Percentiles rank a stretch among this genome's conserved stretches.
Conservation (phyloP, 1,140 invertebrate genomes). For the Mylabris phalerata region DNA sequence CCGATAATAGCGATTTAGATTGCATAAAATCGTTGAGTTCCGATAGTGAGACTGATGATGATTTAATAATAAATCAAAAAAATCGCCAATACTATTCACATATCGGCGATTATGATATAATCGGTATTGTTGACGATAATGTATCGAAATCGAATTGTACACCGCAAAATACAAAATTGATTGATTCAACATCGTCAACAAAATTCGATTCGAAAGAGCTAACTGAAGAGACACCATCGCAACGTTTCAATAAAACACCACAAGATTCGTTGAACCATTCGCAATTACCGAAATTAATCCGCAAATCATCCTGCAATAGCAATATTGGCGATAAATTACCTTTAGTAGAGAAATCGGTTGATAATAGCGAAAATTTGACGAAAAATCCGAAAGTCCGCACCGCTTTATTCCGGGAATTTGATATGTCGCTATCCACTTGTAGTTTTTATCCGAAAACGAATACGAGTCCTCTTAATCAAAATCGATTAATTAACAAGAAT, state of each 20-base stretch:
- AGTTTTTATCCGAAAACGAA: conserved; percentile 48
- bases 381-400: conserved; percentile 37
- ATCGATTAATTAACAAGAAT: conserved; percentile 8
- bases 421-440: conserved; percentile 44
- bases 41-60: neutral
- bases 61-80: neutral
- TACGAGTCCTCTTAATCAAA: neutral
- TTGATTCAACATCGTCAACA: no score
- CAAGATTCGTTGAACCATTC: conserved; percentile 39
- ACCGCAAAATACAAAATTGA: conserved; percentile 13
- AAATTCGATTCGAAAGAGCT: no score
- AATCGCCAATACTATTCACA: neutral
- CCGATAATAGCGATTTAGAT: conserved; percentile 3
- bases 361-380: no score
- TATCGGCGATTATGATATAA: conserved; percentile 18
- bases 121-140: conserved; percentile 16
- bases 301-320: conserved; percentile 18
- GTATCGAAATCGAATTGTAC: conserved; percentile 4
- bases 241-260: conserved; percentile 47
- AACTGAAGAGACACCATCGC: conserved; percentile 40
- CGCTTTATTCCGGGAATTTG: conserved; percentile 32
- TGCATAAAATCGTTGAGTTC: conserved; percentile 9
- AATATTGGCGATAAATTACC: no score
- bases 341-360: conserved; percentile 10
- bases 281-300: conserved; percentile 29